A percentile compares a stretch with the other conserved stretches of the same genome.
phyloP scores from a whole-genome alignment of 2,113 vertebrate genomes.

The Clupea harengus region DNA sequence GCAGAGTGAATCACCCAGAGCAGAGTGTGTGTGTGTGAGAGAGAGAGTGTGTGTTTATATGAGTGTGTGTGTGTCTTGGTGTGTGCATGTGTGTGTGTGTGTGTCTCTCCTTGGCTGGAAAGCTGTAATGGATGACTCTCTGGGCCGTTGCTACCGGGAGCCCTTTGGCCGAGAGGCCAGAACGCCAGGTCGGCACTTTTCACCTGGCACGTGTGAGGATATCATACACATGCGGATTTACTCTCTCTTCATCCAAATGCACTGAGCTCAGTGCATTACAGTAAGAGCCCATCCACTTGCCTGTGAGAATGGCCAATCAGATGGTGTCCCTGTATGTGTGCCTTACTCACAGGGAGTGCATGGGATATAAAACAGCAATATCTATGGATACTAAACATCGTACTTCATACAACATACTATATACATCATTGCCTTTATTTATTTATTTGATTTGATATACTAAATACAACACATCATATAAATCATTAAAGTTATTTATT shows the following conservation, averaged over 20 bases:
- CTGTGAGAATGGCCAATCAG: not conserved
- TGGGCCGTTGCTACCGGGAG: not conserved
- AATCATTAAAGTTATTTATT: too few species aligned
- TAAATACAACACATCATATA: too few species aligned
- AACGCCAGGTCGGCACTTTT: not conserved
- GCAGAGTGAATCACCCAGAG: constrained; percentile 33
- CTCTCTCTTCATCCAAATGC: not conserved
- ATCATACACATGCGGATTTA: not conserved
- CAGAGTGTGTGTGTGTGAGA: not conserved
- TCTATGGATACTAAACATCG: too few species aligned
- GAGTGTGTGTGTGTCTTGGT: not conserved
- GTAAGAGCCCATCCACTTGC: not conserved
- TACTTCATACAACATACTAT: too few species aligned
- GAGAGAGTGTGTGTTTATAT: not conserved
- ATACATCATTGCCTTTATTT: too few species aligned
- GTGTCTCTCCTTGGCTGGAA: not conserved
- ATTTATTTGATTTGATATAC: too few species aligned
- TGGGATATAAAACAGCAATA: too few species aligned
- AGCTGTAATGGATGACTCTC: not conserved
- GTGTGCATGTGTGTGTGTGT: not conserved
- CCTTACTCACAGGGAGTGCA: too few species aligned
- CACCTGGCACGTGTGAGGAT: too few species aligned
- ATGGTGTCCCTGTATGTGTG: too few species aligned
- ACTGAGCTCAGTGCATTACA: not conserved
- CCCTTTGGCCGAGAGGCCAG: not conserved